A percentile compares a stretch with the other conserved stretches of the same genome.
phyloP scores from a whole-genome alignment of 92 coral and sea anemone genomes.

The Zoanthus gigantus region DNA sequence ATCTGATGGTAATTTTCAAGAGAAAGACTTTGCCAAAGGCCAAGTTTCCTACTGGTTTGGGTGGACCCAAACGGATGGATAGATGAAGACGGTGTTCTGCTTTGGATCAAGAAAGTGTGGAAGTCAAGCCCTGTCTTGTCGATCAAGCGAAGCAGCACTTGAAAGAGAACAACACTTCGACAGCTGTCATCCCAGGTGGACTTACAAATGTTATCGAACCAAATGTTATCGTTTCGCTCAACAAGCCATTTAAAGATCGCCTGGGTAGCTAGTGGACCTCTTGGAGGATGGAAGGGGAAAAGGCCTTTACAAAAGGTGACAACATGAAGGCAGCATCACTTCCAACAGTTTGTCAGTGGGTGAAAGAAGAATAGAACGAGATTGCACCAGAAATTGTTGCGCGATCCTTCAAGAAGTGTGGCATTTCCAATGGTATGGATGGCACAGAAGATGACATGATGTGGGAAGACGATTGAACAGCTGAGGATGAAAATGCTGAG shows the following conservation, averaged over 20 bases:
- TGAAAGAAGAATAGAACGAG: conserved; percentile 14
- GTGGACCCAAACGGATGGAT: conserved; percentile 21
- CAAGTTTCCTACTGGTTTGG: conserved; percentile 8
- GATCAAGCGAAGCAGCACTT: not conserved
- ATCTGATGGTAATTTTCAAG: conserved; percentile 2
- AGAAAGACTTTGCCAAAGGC: conserved; percentile 9
- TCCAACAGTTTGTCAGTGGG: too few species aligned
- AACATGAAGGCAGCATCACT: conserved; percentile 24
- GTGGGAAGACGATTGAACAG: conserved; percentile 3
- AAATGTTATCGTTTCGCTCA: conserved; percentile 32
- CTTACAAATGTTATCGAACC: not conserved
- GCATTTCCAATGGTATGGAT: too few species aligned
- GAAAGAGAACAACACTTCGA: too few species aligned
- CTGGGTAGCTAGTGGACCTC: conserved; percentile 11
- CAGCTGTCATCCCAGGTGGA: too few species aligned
- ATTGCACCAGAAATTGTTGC: conserved; percentile 33
- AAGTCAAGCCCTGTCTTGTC: not conserved
- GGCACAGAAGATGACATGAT: not conserved
- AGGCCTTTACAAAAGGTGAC: conserved; percentile 11
- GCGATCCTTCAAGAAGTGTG: not conserved
- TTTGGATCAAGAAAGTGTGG: conserved; percentile 25
- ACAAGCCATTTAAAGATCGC: conserved; percentile 18
- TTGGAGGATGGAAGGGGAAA: conserved; percentile 54
- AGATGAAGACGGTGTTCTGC: conserved; percentile 12
- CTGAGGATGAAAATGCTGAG: not conserved